Base-by-base conservation (phyloP, 2,888 invertebrate species). In the Mimachlamys varia region DNA sequence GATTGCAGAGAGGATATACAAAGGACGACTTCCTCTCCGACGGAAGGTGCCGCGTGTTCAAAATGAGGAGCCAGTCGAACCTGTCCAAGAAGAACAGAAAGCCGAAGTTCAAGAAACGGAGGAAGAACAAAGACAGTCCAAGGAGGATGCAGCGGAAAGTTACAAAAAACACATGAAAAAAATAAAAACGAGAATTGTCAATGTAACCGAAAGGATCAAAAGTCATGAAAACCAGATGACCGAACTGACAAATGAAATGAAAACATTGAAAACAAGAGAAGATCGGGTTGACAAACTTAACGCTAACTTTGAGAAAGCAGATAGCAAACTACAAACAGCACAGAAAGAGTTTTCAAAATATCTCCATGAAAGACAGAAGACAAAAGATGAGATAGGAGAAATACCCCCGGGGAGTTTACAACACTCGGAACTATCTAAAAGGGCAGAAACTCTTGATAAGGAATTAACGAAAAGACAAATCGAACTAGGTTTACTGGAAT, bases 401-500 rank as follows among this genome's bases (percentile, higher is more conserved):
- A 90, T 92, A 87, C 90, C 90, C 37, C 92, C 92, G 87, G 92
- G 91, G 0, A 93, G 91, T 19, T 88, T 91, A 15, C 90, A 93
- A 49, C 93, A 94, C 33, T 22, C 53, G 0, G 93, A 93, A 33
- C 89, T 94, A 17, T 90, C 92, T 13, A 89, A 92, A n/a, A 89
- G 92, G 58, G 88, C 94, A 44, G 90, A 91, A 89, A 89, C 91
- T 7, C 87, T 94, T n/a, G 94, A 95, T 55, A 92, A 90, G 15
- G 92, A 93, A 58, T 90, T 95, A 15, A 90, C 93, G 7, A 92
- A 93, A 76, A 92, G 92, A 22, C 92, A 95, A 49, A 93, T 93
- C 87, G 93, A 94, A 89, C 89, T 96, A 50, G 94, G 94, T 89
- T 91, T 95, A 88, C 90, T 95, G 38, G 93, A 95, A 89, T 96